Base-by-base conservation (phyloP, 2,797 vertebrate species). In the Gorsachius magnificus region DNA sequence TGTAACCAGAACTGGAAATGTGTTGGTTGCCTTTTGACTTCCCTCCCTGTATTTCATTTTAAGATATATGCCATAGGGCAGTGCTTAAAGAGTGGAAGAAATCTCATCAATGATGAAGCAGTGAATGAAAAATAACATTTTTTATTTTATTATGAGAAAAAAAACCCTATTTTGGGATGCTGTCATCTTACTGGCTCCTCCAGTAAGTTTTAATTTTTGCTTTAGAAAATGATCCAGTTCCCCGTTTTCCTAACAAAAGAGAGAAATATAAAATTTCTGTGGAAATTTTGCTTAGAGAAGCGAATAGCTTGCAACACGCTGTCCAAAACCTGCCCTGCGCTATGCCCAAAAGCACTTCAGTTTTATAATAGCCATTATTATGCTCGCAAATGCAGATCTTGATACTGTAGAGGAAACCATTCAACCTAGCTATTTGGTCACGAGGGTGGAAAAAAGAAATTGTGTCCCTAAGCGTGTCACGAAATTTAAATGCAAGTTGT, bases 401-500 rank as follows among this genome's bases (percentile, higher is more conserved):
- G 92, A 94, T 94, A 87, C 26, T 36, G 50, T 1, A 80, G 35
- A 94, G 94, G 89, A 95, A 95, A 96, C 91, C 92, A 90, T 54
- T 91, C 75, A 91, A 95, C 70, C 64, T 16, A 94, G 85, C 50
- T 83, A n/a, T 78, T 87, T 69, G 90, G 63, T 90, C 56, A 71
- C 46, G 78, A 70, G 74, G 31, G 60, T 89, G 68, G 64, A 10
- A 81, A 91, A 84, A 83, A 61, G 24, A 46, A 51, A 43, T 22
- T 33, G 77, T 87, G 88, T 94, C 83, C 91, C n/a, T 71, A 48
- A 89, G 78, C 82, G 80, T 87, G 82, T 90, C 87, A 87, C 38
- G 3, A 72, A 58, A 91, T 96, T 84, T 95, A 90, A 88, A 90
- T 89, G 50, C 43, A 54, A 51, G 71, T 64, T 82, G n/a, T 21